phyloP scores from a whole-genome alignment of 2,113 vertebrate species.

The Lethenteron reissneri region DNA sequence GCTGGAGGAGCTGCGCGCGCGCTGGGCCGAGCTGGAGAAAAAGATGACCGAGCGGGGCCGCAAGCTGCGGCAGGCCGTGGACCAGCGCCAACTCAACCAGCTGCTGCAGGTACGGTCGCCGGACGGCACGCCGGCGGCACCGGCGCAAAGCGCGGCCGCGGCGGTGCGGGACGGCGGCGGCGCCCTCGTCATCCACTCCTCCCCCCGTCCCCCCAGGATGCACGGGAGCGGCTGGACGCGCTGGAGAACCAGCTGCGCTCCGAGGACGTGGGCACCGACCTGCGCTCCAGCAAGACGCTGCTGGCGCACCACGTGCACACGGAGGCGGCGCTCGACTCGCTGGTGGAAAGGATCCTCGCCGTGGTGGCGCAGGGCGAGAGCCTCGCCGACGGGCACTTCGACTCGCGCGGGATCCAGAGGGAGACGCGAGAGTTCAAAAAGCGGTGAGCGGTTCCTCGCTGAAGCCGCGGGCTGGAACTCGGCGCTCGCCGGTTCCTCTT shows the following conservation, averaged over 20 bases:
- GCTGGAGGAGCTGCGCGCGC: constrained; percentile 24
- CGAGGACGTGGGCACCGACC: constrained; percentile 32
- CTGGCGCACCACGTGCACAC: constrained; percentile 42
- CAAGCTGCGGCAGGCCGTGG: constrained; percentile 41
- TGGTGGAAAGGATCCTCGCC: constrained; percentile 47
- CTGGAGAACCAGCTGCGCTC: constrained; percentile 39
- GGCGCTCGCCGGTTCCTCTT: no score
- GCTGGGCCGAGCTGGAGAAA: constrained; percentile 33
- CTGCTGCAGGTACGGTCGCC: constrained; percentile 38
- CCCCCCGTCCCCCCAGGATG: constrained; percentile 23
- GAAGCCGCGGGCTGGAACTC: no score
- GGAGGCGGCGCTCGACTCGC: constrained; percentile 34
- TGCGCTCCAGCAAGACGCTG: constrained; percentile 34
- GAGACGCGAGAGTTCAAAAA: constrained; percentile 41
- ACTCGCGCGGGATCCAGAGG: constrained; percentile 34
- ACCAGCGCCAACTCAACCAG: constrained; percentile 55
- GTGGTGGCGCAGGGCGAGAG: constrained; percentile 33
- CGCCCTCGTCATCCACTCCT: background rate
- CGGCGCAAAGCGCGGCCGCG: background rate
- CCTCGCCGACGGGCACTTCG: constrained; percentile 41
- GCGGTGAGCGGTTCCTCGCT: constrained; percentile 21
- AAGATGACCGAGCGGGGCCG: constrained; percentile 45
- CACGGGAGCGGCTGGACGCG: constrained; percentile 43
- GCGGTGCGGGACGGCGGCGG: background rate
- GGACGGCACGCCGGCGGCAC: background rate